Conservation (phyloP, 1,140 invertebrate genomes). For the Pogonognathellus flavescens region DNA sequence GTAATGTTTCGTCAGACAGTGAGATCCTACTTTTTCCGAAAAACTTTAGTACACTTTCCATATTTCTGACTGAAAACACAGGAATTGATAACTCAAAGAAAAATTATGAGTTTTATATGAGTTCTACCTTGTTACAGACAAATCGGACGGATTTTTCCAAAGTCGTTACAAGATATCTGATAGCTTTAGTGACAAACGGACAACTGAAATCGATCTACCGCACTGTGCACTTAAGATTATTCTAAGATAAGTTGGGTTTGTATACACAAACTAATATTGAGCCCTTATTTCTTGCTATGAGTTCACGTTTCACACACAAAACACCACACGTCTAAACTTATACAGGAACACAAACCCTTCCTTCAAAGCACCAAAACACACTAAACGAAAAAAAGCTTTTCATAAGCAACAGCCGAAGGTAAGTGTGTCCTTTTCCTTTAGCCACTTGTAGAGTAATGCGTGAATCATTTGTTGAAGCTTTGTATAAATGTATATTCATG, state of each 20-base stretch:
- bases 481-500: background rate
- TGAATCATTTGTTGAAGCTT: background rate
- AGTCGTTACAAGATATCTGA: too few relatives aligned
- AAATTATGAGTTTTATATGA: too few relatives aligned
- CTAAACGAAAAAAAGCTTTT: too few relatives aligned
- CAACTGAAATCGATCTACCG: too few relatives aligned
- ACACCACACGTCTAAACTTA: background rate
- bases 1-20: background rate
- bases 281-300: background rate
- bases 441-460: constrained; percentile 8
- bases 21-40: constrained; percentile 5
- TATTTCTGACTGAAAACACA: background rate
- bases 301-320: too few relatives aligned
- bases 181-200: background rate
- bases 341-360: background rate
- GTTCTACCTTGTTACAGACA: too few relatives aligned
- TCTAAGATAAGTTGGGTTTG: too few relatives aligned
- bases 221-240: too few relatives aligned
- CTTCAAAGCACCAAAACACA: too few relatives aligned
- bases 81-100: background rate
- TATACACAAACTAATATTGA: constrained; percentile 8
- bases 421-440: background rate
- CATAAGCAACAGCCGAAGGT: background rate
- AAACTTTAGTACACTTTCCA: background rate
- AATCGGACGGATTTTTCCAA: too few relatives aligned